Evolutionary conservation across 2,113 vertebrate species (phyloP).

Genomic region (Aphyosemion australe): DNA sequence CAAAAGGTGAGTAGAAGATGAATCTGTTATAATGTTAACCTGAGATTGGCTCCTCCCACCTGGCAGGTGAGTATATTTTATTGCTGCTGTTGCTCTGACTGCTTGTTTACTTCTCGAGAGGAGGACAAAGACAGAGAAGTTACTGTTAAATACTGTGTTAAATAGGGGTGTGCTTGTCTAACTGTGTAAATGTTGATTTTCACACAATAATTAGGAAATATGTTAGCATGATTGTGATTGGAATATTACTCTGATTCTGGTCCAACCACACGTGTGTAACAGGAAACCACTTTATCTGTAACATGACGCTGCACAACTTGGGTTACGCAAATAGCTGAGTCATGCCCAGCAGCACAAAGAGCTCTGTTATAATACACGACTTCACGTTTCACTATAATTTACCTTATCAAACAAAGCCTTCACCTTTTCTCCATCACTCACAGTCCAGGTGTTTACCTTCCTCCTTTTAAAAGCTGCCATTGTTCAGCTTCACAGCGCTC

Average conservation of each 20-base stretch:
- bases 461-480: neutral
- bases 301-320: neutral
- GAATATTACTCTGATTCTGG: too few species aligned
- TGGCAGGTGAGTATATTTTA: neutral
- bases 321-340: conserved; percentile 14
- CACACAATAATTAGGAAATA: too few species aligned
- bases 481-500: neutral
- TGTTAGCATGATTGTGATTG: too few species aligned
- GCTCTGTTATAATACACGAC: neutral
- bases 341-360: neutral
- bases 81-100: neutral
- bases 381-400: neutral
- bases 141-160: conserved; percentile 1
- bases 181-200: neutral
- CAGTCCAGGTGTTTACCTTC: neutral
- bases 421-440: too few species aligned
- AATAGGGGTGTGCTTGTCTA: neutral
- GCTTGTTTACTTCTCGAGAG: neutral
- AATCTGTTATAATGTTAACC: neutral
- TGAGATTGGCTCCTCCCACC: conserved; percentile 3
- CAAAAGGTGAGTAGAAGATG: neutral
- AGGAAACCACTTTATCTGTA: neutral
- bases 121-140: neutral
- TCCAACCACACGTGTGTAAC: neutral
- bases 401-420: too few species aligned